Conservation (phyloP, 2,113 vertebrate species). For the Pycnonotus jocosus region DNA sequence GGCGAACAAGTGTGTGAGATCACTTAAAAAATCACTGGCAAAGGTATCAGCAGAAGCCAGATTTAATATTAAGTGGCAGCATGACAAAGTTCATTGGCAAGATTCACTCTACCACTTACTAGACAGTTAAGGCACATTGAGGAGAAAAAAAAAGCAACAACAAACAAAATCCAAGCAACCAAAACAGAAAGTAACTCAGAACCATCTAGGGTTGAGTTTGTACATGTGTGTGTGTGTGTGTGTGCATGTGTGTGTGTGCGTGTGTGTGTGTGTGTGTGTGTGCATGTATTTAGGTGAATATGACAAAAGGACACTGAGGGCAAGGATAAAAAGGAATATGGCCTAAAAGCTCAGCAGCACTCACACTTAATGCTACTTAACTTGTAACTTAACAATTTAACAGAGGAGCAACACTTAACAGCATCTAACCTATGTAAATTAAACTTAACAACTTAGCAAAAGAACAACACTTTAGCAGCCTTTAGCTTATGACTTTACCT, state of each 20-base stretch:
- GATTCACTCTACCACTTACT: neutral
- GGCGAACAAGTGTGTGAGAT: rapidly evolving
- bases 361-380: neutral
- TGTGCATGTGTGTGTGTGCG: no score
- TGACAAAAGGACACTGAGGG: neutral
- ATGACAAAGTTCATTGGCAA: neutral
- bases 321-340: neutral
- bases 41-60: neutral
- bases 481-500: neutral
- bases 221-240: no score
- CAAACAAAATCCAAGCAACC: neutral
- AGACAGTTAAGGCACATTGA: neutral
- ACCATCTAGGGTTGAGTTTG: neutral
- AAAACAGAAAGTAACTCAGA: rapidly evolving
- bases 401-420: neutral
- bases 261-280: neutral
- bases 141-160: neutral
- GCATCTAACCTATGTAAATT: neutral
- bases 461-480: neutral
- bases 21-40: neutral
- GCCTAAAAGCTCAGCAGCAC: neutral
- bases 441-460: neutral
- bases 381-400: neutral
- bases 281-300: neutral
- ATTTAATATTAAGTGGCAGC: neutral